Evolutionary conservation across 2,888 invertebrate genomes (phyloP).

Genomic region (Xanthorhoe spadicearia): DNA sequence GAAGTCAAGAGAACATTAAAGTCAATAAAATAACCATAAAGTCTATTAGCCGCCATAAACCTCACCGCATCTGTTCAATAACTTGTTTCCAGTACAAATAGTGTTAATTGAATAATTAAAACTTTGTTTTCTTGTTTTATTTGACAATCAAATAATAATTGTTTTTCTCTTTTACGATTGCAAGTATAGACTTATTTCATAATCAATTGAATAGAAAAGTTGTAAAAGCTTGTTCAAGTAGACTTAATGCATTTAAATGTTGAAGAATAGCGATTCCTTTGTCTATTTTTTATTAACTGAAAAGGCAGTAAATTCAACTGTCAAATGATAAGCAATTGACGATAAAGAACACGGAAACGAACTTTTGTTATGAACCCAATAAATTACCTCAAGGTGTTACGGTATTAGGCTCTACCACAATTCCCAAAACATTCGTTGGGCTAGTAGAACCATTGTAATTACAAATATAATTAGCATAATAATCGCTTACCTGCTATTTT

Average conservation of each 20-base stretch:
- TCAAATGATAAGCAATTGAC: slow-evolving; percentile 72
- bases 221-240: background rate
- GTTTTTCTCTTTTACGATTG: background rate
- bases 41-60: slow-evolving; percentile 82
- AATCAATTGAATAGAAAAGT: background rate
- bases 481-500: slow-evolving; percentile 78
- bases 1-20: slow-evolving; percentile 82
- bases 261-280: slow-evolving; percentile 34
- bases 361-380: slow-evolving; percentile 79
- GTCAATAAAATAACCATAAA: slow-evolving; percentile 84
- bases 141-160: slow-evolving; percentile 25
- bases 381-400: slow-evolving; percentile 82
- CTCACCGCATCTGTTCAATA: slow-evolving; percentile 81
- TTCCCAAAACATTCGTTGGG: slow-evolving; percentile 75
- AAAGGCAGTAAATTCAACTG: slow-evolving; percentile 68
- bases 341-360: slow-evolving; percentile 82
- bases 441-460: slow-evolving; percentile 69
- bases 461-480: slow-evolving; percentile 72
- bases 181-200: background rate
- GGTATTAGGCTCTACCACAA: slow-evolving; percentile 73
- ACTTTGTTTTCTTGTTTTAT: slow-evolving; percentile 46
- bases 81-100: slow-evolving; percentile 77
- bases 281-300: slow-evolving; percentile 43
- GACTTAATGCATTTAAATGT: slow-evolving; percentile 22
- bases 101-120: slow-evolving; percentile 72